Evolutionary conservation across 1,140 invertebrate species (phyloP).

Genomic region (Drosophila athabasca): DNA sequence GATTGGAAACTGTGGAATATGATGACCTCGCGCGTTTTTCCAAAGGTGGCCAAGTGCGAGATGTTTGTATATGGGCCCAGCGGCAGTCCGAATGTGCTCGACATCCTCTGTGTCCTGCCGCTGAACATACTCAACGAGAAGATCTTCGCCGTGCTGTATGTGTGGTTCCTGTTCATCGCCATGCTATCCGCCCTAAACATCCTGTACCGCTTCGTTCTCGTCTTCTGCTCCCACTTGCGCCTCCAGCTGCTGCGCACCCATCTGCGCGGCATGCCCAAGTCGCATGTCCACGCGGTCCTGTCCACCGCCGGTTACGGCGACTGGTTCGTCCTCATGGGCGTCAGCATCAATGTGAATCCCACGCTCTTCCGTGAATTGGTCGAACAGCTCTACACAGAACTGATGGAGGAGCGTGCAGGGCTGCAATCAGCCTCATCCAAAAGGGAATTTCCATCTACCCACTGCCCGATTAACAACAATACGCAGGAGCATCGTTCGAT

Average conservation of each 20-base stretch:
- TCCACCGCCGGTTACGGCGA: slow-evolving; percentile 85
- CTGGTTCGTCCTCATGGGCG: slow-evolving; percentile 88
- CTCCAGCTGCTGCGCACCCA: slow-evolving; percentile 85
- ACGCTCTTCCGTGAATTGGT: slow-evolving; percentile 86
- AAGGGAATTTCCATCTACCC: no score
- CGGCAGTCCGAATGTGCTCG: slow-evolving; percentile 86
- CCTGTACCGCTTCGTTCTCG: slow-evolving; percentile 84
- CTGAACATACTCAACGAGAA: slow-evolving; percentile 92
- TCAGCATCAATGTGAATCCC: slow-evolving; percentile 89
- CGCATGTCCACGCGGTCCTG: slow-evolving; percentile 54
- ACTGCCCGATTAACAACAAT: slow-evolving; percentile 5
- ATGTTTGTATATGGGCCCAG: slow-evolving; percentile 88
- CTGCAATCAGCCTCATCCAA: background rate
- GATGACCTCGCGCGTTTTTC: slow-evolving; percentile 88
- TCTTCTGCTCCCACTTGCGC: slow-evolving; percentile 66
- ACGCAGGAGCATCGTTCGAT: background rate
- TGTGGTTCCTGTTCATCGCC: slow-evolving; percentile 90
- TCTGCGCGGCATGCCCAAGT: slow-evolving; percentile 60
- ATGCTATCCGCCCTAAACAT: slow-evolving; percentile 87
- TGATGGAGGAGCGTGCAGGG: background rate
- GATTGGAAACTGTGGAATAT: slow-evolving; percentile 82
- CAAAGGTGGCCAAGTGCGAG: slow-evolving; percentile 90
- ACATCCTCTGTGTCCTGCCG: slow-evolving; percentile 89
- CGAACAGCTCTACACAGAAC: slow-evolving; percentile 43
- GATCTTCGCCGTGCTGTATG: slow-evolving; percentile 90